Evolutionary conservation across 2,113 vertebrate species (phyloP).

Genomic region (Mobula hypostoma): DNA sequence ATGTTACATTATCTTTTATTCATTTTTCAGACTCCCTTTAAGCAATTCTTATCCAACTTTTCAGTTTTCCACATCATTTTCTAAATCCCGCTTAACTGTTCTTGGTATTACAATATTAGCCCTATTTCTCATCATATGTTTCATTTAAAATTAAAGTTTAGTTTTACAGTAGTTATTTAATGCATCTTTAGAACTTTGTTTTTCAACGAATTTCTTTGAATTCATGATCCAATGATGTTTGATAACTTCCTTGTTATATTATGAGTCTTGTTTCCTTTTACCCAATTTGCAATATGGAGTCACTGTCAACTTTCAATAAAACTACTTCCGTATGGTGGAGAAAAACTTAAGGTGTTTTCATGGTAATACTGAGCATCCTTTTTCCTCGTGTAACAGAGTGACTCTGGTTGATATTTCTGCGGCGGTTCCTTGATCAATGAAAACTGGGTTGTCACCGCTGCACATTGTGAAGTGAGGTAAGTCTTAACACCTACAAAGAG

Average conservation of each 20-base stretch:
- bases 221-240: neutral
- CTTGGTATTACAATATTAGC: neutral
- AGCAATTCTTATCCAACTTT: neutral
- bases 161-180: neutral
- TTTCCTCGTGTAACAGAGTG: conserved; percentile 29
- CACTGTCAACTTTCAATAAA: neutral
- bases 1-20: neutral
- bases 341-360: neutral
- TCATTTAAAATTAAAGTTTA: neutral
- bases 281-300: neutral
- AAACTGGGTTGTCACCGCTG: conserved; percentile 43
- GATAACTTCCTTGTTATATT: neutral
- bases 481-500: neutral
- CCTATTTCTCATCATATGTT: neutral
- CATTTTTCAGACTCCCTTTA: neutral
- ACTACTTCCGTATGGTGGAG: neutral
- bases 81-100: neutral
- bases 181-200: neutral
- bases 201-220: neutral
- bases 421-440: conserved; percentile 40
- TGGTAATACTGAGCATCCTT: no score
- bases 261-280: neutral
- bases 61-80: neutral
- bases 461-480: conserved; percentile 41
- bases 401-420: conserved; percentile 40